A percentile compares a stretch with the other conserved stretches of the same genome.
These are phyloP conservation scores for Myiotriccus ornatus DNA, from an alignment of 2,797 vertebrate genomes.

Conservation along the genomic window DNA sequence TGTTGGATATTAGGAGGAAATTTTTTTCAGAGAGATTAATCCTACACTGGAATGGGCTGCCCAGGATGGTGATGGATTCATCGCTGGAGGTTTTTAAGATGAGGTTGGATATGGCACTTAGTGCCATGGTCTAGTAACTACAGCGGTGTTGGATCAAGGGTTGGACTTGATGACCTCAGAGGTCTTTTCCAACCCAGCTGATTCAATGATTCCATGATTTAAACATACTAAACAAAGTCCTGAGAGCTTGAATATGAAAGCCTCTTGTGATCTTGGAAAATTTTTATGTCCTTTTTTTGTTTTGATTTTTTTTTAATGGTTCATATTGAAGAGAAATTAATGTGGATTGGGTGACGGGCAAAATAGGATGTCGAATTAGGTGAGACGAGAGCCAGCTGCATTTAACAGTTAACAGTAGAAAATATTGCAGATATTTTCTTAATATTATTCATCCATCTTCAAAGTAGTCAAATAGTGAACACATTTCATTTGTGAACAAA, in stretches of 20 bases:
- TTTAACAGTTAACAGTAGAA: background rate
- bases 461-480: background rate
- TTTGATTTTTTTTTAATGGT: background rate
- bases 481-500: constrained; percentile 6
- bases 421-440: background rate
- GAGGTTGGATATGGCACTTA: too few relatives aligned
- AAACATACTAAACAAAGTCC: background rate
- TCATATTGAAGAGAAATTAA: background rate
- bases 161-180: too few relatives aligned
- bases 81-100: too few relatives aligned
- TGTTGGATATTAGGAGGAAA: too few relatives aligned
- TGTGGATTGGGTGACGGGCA: background rate
- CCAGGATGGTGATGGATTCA: too few relatives aligned
- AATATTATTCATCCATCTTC: background rate
- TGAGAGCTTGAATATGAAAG: background rate
- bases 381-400: background rate
- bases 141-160: too few relatives aligned
- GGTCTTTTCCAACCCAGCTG: too few relatives aligned
- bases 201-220: background rate
- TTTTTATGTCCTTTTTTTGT: fast-evolving
- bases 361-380: background rate
- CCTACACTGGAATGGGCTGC: too few relatives aligned
- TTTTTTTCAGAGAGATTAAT: too few relatives aligned
- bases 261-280: background rate
- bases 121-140: too few relatives aligned